Base-by-base conservation (phyloP, 30 jellyfish, hydroid and myxozoan species). In the Rhopilema esculentum region DNA sequence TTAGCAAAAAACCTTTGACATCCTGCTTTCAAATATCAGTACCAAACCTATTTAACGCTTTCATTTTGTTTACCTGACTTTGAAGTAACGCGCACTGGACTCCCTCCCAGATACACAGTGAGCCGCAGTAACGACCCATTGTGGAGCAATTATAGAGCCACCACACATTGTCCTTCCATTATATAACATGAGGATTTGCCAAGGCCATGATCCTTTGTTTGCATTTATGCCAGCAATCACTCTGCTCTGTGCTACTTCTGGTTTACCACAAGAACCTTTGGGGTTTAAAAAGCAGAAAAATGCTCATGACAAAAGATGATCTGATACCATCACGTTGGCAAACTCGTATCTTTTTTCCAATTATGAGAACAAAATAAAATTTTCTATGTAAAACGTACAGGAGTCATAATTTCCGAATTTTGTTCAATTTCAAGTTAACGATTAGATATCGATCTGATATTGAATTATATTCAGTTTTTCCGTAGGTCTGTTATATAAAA, bases 51-150 rank as follows among this genome's bases (percentile, higher is more conserved):
- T n/a, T n/a, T n/a, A n/a, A n/a, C n/a, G n/a, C n/a, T n/a, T n/a
- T n/a, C n/a, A n/a, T n/a, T n/a, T n/a, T 79, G 21, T 53, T 0
- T 87, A 87, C 95, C 89, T 69, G 69, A 87, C 83, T 76, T 77
- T 87, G 87, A 76, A 87, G 65, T 25, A 66, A 8, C 90, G 26
- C 25, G 95, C 95, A 22, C 25, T 26, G 4, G 83, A 51, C 29
- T 75, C 95, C 49, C 87, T 50, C 24, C 90, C 90, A 16, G 89
- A 77, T 9, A 87, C 95, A 51, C 95, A 87, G 32, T 87, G 95
- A 31, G 95, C 95, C 26, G 90, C 95, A 77, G 95, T 87, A 23
- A 87, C 95, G 48, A 87, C 90, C 95, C 95, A 87, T 62, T 68
- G 82, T 7, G 90, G 89, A 15, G 89, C 68, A 51, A 87, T 57